Evolutionary conservation across 2,797 vertebrate genomes (phyloP).

Genomic region (Emys orbicularis): DNA sequence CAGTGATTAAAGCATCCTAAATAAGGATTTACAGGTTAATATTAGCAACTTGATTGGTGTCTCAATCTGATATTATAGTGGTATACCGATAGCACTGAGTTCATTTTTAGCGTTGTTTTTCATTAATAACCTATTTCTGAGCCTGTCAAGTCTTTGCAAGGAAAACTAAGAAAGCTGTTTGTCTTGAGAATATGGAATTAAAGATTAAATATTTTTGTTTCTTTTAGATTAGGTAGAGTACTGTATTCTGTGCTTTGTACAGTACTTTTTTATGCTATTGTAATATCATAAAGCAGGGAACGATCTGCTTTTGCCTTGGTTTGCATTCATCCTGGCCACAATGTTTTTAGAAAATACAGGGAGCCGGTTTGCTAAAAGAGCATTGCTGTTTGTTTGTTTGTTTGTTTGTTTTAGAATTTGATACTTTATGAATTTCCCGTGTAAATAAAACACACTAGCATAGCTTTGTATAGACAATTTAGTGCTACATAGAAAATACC

Average conservation of each 20-base stretch:
- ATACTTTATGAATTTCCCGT: neutral
- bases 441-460: neutral
- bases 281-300: neutral
- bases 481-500: neutral
- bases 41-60: constrained; percentile 72
- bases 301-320: neutral
- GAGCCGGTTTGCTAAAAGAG: neutral
- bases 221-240: constrained; percentile 23
- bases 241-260: constrained; percentile 26
- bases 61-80: constrained; percentile 19
- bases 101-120: constrained; percentile 65
- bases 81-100: constrained; percentile 29
- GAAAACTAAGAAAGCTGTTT: constrained; percentile 25
- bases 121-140: constrained; percentile 50
- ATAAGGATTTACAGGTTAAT: constrained; percentile 71
- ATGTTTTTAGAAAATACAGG: neutral
- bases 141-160: constrained; percentile 8
- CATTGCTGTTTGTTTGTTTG: neutral
- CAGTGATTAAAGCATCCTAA: constrained; percentile 65
- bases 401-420: neutral
- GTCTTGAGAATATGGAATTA: constrained; percentile 1
- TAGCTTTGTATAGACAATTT: neutral
- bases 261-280: neutral
- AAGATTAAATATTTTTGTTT: constrained; percentile 45
- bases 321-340: neutral